These are phyloP conservation scores for Bellardia pandia DNA, from an alignment of 2,888 invertebrate genomes.

Conservation along the genomic window DNA sequence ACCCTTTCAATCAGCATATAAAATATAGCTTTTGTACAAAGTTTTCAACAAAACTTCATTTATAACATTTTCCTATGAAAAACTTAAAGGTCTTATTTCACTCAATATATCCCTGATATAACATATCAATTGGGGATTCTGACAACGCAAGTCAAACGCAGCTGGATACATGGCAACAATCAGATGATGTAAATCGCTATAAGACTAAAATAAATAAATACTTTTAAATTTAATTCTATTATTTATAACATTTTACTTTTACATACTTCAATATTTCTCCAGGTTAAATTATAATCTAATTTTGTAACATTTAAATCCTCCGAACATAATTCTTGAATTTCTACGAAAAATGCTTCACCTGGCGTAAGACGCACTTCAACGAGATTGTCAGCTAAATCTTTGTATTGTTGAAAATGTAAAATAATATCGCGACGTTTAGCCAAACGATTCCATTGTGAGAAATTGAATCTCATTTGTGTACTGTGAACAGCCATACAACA, in stretches of 20 bases:
- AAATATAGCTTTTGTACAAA: not conserved
- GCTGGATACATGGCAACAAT: constrained; percentile 76
- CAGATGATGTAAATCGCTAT: constrained; percentile 80
- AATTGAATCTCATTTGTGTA: constrained; percentile 78
- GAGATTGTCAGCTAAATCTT: constrained; percentile 75
- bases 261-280: constrained; percentile 78
- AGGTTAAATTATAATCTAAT: constrained; percentile 78
- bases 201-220: constrained; percentile 75
- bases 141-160: constrained; percentile 75
- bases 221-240: not conserved
- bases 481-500: constrained; percentile 79
- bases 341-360: constrained; percentile 79
- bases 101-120: constrained; percentile 77
- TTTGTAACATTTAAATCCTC: constrained; percentile 77
- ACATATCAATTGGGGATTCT: constrained; percentile 75
- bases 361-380: constrained; percentile 79
- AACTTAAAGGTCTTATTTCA: constrained; percentile 76
- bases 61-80: constrained; percentile 20
- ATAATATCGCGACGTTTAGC: constrained; percentile 79
- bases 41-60: not conserved
- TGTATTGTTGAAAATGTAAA: constrained; percentile 77
- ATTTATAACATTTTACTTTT: not conserved
- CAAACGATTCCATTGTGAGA: constrained; percentile 81
- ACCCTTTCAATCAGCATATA: not conserved
- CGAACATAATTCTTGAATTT: constrained; percentile 79